Conservation (phyloP, 2,797 vertebrate species). For the Crax fasciolata region DNA sequence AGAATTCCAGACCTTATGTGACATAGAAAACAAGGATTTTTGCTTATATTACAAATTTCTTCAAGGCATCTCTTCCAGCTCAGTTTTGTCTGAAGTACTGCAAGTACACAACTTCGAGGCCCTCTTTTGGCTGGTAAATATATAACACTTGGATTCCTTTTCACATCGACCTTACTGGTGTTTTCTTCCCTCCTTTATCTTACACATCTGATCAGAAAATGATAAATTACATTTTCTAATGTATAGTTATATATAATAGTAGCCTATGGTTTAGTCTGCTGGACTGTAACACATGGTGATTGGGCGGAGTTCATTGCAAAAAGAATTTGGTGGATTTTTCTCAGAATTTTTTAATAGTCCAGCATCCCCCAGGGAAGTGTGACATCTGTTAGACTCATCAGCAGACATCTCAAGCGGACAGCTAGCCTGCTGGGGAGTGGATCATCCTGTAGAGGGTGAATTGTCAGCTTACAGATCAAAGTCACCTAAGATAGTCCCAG, state of each 20-base stretch:
- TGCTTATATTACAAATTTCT: background rate
- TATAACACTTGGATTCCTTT: slow-evolving; percentile 45
- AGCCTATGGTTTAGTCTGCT: background rate
- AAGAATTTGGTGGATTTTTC: background rate
- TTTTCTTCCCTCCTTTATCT: slow-evolving; percentile 5
- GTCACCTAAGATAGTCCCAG: background rate
- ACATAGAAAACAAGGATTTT: background rate
- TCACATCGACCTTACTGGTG: slow-evolving; percentile 15
- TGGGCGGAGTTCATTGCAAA: background rate
- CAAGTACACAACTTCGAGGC: background rate
- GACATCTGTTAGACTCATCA: background rate
- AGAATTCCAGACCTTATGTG: slow-evolving; percentile 10
- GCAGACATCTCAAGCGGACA: background rate
- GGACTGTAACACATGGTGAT: background rate
- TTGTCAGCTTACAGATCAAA: background rate
- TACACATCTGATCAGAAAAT: background rate
- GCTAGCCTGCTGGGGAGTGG: background rate
- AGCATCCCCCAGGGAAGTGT: too few relatives aligned
- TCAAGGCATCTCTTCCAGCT: slow-evolving; percentile 2
- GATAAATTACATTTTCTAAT: background rate
- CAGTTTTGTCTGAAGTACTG: background rate
- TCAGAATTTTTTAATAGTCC: background rate
- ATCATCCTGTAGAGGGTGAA: background rate
- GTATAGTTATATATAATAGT: background rate
- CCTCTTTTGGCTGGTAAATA: background rate